Base-by-base conservation (phyloP, 2,888 invertebrate genomes). In the Theretra japonica region DNA sequence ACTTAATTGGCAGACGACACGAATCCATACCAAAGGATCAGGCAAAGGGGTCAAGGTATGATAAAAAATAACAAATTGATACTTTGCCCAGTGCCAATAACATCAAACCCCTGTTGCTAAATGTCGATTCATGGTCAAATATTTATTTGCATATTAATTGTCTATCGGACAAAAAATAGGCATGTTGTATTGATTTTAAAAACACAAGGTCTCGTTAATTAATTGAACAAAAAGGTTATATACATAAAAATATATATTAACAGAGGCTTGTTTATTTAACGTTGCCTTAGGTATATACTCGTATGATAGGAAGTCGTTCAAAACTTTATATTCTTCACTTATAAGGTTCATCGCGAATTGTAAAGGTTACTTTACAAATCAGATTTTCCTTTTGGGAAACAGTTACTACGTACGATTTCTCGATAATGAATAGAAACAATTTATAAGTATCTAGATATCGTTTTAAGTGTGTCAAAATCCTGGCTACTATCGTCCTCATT, bases 61-160 rank as follows among this genome's bases (percentile, higher is more conserved):
- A 23, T 48, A 65, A 23, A 48, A 65, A 65, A 23, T 7, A 65
- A 48, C 23, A 15, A 48, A 65, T 23, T 53, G 4, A 4, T 53
- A 53, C 4, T 23, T 15, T 41, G 23, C 41, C n/a, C 41, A 65
- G 33, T 62, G 62, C 33, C 25, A 33, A 65, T 65, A 69, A 69
- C 33, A 71, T 56, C 33, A 56, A 70, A 57, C 23, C 56, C 53
- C 33, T 56, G 19, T 65, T 65, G 62, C 70, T 56, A 71, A 71
- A 71, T 56, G 19, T 41, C 56, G 23, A 65, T 41, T 65, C 70
- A 65, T 62, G 70, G 65, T 71, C 70, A 41, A 28, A 71, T 56
- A n/a, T 30, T 53, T 71, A 56, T 71, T 71, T 72, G 69, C 53
- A 60, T 69, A 50, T 72, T 59, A 23, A 56, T 72, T 58, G 33